Evolutionary conservation across 1,140 invertebrate species (phyloP), one percentile per base, ranked within the genome.

Genomic region (Nomia melanderi): DNA sequence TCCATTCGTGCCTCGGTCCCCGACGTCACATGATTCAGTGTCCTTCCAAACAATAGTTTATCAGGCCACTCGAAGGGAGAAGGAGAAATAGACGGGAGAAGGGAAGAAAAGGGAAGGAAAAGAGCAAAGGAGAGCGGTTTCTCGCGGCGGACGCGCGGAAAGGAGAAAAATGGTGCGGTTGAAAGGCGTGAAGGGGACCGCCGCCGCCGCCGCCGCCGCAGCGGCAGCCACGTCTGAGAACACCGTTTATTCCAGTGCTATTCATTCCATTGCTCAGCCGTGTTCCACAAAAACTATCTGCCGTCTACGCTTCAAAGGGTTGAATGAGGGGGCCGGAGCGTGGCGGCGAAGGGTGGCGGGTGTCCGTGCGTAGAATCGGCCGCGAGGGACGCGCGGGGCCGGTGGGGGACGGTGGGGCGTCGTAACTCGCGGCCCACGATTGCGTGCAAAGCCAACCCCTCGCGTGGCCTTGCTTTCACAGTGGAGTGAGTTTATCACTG

Each of bases 401-500:
- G n/a, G 56, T 5, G 6, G 20, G 20, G 56, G 57, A 50, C 63
- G 53, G 27, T 56, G 36, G 53, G 77, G 66, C 20, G 64, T 81
- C 74, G 77, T 60, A 72, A 78, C 81, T 81, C 56, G 59, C 23
- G 41, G 69, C 66, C n/a, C 77, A 81, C 75, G 79, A 50, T 81
- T 69, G 81, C 81, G 69, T 83, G 81, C 71, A 70, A 65, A 77
- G 66, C 60, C 74, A n/a, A 39, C 41, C 60, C n/a, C 33, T 33
- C 65, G 47, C 62, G 25, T 66, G 76, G 64, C 76, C 67, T 82
- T 78, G 76, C 70, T 69, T 78, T 74, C 80, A 59, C 59, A 53
- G 36, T 69, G 53, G 39, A 66, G 77, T 56, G 76, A 75, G 70
- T 83, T 83, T 82, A 78, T 78, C 81, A 83, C 64, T 82, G 81